Evolutionary conservation across 2,113 vertebrate species (phyloP).

Genomic region (Furnarius figulus): DNA sequence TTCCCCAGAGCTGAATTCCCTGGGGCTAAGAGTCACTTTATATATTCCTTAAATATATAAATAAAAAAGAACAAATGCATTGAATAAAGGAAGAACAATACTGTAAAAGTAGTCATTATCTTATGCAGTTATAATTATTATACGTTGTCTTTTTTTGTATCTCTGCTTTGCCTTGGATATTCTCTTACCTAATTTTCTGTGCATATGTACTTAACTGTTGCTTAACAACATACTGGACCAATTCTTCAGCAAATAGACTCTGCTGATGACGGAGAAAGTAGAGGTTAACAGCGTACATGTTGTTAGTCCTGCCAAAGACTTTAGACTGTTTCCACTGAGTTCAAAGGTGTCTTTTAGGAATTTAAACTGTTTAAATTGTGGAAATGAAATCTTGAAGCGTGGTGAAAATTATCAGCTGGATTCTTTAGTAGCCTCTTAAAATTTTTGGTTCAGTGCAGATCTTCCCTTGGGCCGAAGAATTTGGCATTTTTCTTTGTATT

Average conservation of each 20-base stretch:
- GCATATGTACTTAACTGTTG: not conserved
- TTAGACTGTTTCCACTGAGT: not conserved
- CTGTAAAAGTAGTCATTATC: not conserved
- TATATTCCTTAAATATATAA: not conserved
- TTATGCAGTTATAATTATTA: not conserved
- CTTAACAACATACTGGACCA: not conserved
- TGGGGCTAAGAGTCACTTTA: not conserved
- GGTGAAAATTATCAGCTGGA: not conserved
- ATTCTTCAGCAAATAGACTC: not conserved
- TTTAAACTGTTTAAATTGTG: not conserved
- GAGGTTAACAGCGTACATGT: not conserved
- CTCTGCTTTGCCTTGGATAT: not conserved
- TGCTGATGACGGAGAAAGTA: not conserved
- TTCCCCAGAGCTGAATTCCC: not conserved
- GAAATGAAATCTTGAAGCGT: not conserved
- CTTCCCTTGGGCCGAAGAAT: not conserved
- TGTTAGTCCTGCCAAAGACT: not conserved
- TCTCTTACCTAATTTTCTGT: not conserved
- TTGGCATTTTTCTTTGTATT: not conserved
- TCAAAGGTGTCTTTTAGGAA: not conserved
- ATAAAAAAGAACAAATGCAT: not conserved
- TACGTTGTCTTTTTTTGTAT: not conserved
- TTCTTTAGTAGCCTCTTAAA: not conserved
- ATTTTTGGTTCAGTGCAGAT: not conserved
- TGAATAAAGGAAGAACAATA: not conserved